Percentiles rank a stretch among this genome's conserved stretches.
phyloP scores from a whole-genome alignment of 1,140 invertebrate species.

The Lepidurus packardi region DNA sequence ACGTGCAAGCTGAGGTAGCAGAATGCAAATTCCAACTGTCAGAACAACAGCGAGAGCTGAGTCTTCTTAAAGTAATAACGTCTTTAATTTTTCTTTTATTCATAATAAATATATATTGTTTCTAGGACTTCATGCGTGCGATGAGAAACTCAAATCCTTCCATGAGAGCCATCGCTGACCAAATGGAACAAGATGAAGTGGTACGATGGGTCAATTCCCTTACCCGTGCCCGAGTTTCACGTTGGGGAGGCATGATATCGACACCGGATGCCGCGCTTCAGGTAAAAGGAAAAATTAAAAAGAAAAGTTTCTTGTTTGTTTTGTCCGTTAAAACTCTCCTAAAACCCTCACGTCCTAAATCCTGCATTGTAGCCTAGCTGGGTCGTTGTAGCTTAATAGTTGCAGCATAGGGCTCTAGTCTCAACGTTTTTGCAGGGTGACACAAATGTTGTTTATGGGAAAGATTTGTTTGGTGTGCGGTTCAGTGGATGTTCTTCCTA shows the following conservation, averaged over 20 bases:
- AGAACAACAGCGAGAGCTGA: constrained; percentile 81
- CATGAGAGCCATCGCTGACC: constrained; percentile 78
- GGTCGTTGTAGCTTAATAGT: not conserved
- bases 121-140: constrained; percentile 80
- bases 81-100: not conserved
- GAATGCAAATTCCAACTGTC: constrained; percentile 80
- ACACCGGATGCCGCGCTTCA: constrained; percentile 90
- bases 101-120: not conserved
- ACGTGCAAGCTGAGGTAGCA: constrained; percentile 75
- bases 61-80: constrained; percentile 64
- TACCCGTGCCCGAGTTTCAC: constrained; percentile 75
- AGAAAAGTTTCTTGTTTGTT: not conserved
- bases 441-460: too few relatives aligned
- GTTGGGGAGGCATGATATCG: constrained; percentile 97
- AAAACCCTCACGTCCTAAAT: not conserved
- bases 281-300: constrained; percentile 47
- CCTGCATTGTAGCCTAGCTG: not conserved
- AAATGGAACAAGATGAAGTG: constrained; percentile 88
- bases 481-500: too few relatives aligned
- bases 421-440: too few relatives aligned
- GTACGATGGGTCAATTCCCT: constrained; percentile 83
- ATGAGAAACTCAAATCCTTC: constrained; percentile 83
- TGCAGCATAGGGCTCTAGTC: too few relatives aligned
- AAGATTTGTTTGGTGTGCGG: too few relatives aligned
- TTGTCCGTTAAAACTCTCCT: not conserved